These are phyloP conservation scores for Mayetiola destructor DNA, from an alignment of 2,888 invertebrate genomes.

Conservation along the genomic window DNA sequence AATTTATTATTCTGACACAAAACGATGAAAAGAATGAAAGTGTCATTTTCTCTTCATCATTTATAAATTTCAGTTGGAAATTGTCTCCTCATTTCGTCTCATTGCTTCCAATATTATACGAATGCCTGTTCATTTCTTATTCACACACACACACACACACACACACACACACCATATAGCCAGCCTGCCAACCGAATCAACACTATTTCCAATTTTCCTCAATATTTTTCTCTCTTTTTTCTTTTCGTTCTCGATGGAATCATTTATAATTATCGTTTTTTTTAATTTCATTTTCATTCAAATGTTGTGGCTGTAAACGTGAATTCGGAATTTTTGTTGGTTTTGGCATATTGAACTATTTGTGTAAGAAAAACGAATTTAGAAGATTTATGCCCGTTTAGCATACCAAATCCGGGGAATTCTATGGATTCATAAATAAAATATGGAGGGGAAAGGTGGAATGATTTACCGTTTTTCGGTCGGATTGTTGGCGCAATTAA, in stretches of 20 bases:
- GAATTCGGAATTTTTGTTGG: too few species aligned
- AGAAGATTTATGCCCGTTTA: constrained; percentile 9
- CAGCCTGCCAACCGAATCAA: too few species aligned
- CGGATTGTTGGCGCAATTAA: constrained; percentile 1
- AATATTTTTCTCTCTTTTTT: background rate
- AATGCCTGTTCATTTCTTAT: too few species aligned
- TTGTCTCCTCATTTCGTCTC: too few species aligned
- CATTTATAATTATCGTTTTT: constrained; percentile 7
- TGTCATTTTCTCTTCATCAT: constrained; percentile 12
- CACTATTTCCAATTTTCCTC: constrained; percentile 12
- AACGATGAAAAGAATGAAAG: background rate
- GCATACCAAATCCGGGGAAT: background rate
- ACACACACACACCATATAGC: too few species aligned
- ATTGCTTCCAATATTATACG: too few species aligned
- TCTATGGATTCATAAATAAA: too few species aligned
- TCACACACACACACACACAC: too few species aligned
- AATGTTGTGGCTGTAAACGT: too few species aligned
- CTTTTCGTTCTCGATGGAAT: background rate
- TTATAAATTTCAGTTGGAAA: too few species aligned
- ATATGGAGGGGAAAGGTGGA: too few species aligned
- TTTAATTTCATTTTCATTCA: too few species aligned
- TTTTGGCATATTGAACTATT: constrained; percentile 6
- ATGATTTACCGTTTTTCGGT: background rate
- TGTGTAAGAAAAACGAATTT: constrained; percentile 4
- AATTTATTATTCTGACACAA: constrained; percentile 3